A percentile compares a stretch with the other conserved stretches of the same genome.
Evolutionary conservation across 2,888 invertebrate genomes (phyloP).

Genomic region (Lasioglossum villosulum): DNA sequence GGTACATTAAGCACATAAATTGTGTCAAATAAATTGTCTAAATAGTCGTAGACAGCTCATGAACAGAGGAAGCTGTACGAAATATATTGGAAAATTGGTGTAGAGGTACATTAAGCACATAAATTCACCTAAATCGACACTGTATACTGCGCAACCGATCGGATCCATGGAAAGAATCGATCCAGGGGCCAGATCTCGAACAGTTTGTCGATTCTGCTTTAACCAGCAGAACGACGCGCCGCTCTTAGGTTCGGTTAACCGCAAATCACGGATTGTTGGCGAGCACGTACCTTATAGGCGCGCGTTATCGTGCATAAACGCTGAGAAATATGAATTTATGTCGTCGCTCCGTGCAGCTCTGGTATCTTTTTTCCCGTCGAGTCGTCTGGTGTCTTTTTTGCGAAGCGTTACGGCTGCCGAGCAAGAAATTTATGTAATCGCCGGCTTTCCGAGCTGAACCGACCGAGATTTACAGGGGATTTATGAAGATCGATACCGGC

Average conservation of each 20-base stretch:
- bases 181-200: not conserved
- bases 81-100: not conserved
- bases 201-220: slow-evolving; percentile 18
- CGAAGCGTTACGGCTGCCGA: not conserved
- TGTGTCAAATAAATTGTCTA: not conserved
- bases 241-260: slow-evolving; percentile 42
- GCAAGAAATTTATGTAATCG: slow-evolving; percentile 32
- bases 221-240: slow-evolving; percentile 1
- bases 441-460: not conserved
- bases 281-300: slow-evolving; percentile 45
- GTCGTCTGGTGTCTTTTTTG: not conserved
- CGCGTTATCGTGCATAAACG: slow-evolving; percentile 28
- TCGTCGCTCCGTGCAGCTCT: not conserved
- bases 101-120: no score
- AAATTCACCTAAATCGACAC: not conserved
- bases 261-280: slow-evolving; percentile 52
- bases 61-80: not conserved
- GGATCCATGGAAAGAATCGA: not conserved
- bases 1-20: no score
- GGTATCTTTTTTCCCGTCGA: not conserved
- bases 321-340: slow-evolving; percentile 38
- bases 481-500: slow-evolving; percentile 5
- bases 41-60: not conserved
- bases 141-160: not conserved
- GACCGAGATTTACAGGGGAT: not conserved